Evolutionary conservation across 2,888 invertebrate genomes (phyloP).

Genomic region (Steinernema carpocapsae): DNA sequence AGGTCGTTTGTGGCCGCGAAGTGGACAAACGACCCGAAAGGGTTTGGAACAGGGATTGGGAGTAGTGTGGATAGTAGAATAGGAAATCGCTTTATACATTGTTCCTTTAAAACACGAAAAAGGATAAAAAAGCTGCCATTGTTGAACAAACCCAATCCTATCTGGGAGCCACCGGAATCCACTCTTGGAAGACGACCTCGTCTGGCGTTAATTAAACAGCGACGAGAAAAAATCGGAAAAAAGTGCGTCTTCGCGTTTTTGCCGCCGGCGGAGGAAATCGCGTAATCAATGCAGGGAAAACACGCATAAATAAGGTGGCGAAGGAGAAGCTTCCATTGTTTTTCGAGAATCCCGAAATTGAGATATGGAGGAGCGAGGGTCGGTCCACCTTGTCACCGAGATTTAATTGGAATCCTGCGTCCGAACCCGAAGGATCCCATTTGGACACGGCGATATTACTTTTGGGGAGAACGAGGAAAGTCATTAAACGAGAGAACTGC

Average conservation of each 20-base stretch:
- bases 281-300: neutral
- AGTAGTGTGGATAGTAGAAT: neutral
- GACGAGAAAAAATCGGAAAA: neutral
- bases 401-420: conserved; percentile 15
- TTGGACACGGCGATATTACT: conserved; percentile 1
- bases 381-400: conserved; percentile 1
- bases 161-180: neutral
- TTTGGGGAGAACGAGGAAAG: neutral
- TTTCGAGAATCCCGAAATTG: neutral
- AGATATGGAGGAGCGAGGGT: neutral
- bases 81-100: too few relatives aligned
- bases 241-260: conserved; percentile 22
- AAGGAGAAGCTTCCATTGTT: neutral
- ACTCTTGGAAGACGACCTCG: neutral
- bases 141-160: neutral
- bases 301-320: conserved; percentile 6
- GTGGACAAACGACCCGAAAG: too few relatives aligned
- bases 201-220: conserved; percentile 18
- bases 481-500: conserved; percentile 8
- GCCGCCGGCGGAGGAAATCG: neutral
- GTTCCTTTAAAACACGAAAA: too few relatives aligned
- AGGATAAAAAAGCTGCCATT: too few relatives aligned
- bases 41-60: neutral
- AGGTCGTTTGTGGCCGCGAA: conserved; percentile 8
- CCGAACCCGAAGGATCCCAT: neutral